phyloP scores from a whole-genome alignment of 2,113 vertebrate genomes.

The Ovis canadensis region DNA sequence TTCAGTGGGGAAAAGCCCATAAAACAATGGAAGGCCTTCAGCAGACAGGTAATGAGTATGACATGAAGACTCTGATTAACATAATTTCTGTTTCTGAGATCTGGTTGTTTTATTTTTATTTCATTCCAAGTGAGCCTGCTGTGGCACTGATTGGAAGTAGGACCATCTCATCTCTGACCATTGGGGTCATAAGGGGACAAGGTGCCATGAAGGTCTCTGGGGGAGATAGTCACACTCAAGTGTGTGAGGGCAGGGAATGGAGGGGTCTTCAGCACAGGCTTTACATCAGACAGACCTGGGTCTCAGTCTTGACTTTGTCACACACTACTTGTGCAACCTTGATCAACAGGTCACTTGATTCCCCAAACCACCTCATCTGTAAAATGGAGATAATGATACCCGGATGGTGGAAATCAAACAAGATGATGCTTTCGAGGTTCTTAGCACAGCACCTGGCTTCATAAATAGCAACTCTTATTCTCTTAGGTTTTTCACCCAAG shows the following conservation, averaged over 20 bases:
- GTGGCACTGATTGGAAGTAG: neutral
- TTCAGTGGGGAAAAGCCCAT: neutral
- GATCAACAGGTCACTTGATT: neutral
- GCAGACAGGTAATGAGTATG: neutral
- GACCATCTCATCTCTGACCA: too few species aligned
- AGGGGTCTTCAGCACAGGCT: neutral
- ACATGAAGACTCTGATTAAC: neutral
- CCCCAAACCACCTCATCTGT: neutral
- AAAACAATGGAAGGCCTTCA: neutral
- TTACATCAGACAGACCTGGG: neutral
- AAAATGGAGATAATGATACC: neutral
- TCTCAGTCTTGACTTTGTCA: neutral
- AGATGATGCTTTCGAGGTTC: neutral
- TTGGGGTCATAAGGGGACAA: rapidly evolving
- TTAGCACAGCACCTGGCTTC: neutral
- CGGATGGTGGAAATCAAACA: neutral
- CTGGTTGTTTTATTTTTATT: neutral
- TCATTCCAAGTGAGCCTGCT: neutral
- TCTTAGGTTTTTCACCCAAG: neutral
- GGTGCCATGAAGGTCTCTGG: neutral
- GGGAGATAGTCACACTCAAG: neutral
- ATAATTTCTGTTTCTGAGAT: constrained; percentile 16
- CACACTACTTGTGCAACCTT: neutral
- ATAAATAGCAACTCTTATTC: neutral
- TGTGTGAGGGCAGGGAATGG: neutral